Evolutionary conservation across 2,797 vertebrate species (phyloP).

Genomic region (Aphelocoma californica): DNA sequence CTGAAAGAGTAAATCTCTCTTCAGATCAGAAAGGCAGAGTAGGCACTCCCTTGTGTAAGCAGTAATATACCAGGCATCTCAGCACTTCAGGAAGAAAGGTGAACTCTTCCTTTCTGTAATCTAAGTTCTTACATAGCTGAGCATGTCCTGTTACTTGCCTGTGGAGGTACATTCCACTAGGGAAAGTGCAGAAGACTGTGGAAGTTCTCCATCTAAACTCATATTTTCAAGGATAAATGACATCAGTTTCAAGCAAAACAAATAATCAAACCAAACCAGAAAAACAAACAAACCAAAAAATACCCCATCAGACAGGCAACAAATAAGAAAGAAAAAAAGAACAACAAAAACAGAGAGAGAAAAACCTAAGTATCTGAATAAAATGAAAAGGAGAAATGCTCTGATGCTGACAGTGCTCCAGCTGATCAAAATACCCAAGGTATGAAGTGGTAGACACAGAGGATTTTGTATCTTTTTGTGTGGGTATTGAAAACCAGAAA

Average conservation of each 20-base stretch:
- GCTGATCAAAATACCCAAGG: background rate
- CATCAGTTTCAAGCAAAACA: background rate
- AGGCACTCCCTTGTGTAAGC: background rate
- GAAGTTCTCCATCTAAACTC: background rate
- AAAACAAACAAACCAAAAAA: background rate
- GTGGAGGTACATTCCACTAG: background rate
- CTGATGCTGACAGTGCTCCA: background rate
- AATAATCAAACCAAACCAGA: background rate
- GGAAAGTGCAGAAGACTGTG: background rate
- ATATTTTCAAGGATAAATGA: background rate
- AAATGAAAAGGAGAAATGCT: background rate
- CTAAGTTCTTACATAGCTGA: background rate
- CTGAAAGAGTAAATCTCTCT: background rate
- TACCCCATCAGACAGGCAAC: fast-evolving
- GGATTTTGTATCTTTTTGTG: fast-evolving
- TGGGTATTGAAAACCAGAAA: background rate
- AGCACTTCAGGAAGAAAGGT: background rate
- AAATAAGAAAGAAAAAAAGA: background rate
- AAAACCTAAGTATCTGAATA: background rate
- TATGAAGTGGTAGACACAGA: background rate
- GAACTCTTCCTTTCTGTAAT: background rate
- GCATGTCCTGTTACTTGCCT: background rate
- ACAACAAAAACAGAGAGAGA: background rate
- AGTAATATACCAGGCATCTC: background rate
- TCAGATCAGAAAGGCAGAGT: background rate